These are phyloP conservation scores for Nasonia oneida DNA, from an alignment of 2,888 invertebrate species.

Conservation along the genomic window DNA sequence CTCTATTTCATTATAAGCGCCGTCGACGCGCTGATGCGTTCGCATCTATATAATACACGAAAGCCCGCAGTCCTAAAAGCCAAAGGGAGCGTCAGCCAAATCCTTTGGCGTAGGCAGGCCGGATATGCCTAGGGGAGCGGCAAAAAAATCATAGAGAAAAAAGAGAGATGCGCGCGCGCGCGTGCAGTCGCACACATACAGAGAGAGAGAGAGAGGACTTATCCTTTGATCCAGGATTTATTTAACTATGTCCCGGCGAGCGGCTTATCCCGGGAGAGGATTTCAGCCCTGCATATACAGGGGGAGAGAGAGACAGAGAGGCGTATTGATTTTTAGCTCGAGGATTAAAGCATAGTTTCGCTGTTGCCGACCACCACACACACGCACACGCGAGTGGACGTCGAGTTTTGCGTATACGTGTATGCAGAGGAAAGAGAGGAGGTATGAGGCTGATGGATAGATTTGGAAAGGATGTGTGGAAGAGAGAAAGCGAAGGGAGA, in stretches of 20 bases:
- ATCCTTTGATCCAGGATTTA: conserved; percentile 80
- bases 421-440: neutral
- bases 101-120: conserved; percentile 1
- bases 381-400: neutral
- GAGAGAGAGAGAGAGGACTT: conserved; percentile 73
- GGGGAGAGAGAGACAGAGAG: conserved; percentile 57
- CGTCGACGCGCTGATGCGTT: too few species aligned
- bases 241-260: conserved; percentile 77
- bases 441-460: neutral
- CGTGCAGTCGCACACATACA: conserved; percentile 50
- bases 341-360: conserved; percentile 75
- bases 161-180: neutral
- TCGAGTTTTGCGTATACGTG: neutral
- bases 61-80: conserved; percentile 5
- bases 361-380: neutral
- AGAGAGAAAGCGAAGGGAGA: neutral
- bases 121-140: neutral
- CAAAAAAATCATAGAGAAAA: conserved; percentile 10
- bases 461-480: conserved; percentile 16
- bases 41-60: neutral
- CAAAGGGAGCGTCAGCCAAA: conserved; percentile 22
- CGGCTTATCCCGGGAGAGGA: conserved; percentile 78
- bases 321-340: conserved; percentile 78
- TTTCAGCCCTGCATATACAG: conserved; percentile 64
- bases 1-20: conserved; percentile 20